Percentiles rank a stretch among this genome's conserved stretches.
Evolutionary conservation across 37 sponge, comb jelly and placozoan genomes (phyloP).

Genomic region (Cladorhizidae sp.): DNA sequence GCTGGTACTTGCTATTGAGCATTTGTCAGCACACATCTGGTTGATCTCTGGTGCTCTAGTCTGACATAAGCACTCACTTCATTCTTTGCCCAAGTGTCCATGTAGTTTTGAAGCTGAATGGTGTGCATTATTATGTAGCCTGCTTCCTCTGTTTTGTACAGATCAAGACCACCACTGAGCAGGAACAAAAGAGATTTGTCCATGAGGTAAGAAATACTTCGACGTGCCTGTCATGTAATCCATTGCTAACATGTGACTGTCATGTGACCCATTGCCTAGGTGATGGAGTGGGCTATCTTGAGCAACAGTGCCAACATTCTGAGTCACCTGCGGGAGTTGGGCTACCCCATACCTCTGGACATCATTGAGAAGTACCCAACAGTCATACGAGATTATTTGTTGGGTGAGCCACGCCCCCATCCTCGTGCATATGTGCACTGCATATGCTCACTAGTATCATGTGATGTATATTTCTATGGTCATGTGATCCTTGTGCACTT

Average conservation of each 20-base stretch:
- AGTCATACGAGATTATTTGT: conserved; percentile 34
- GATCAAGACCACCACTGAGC: conserved; percentile 49
- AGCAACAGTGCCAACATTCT: conserved; percentile 51
- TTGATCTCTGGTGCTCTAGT: no score
- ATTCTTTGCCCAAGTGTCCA: no score
- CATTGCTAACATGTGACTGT: not conserved
- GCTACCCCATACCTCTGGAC: conserved; percentile 53
- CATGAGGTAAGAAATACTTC: conserved; percentile 27
- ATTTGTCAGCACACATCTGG: no score
- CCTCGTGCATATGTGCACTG: no score
- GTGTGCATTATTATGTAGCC: no score
- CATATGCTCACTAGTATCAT: not conserved
- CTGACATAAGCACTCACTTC: no score
- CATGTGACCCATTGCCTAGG: conserved; percentile 20
- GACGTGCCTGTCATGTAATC: not conserved
- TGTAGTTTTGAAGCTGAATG: no score
- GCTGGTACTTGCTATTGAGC: no score
- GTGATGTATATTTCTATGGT: not conserved
- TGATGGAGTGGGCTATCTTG: conserved; percentile 64
- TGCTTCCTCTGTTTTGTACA: not conserved
- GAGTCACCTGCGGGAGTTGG: conserved; percentile 51
- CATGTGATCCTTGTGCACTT: not conserved
- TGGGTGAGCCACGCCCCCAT: conserved; percentile 1
- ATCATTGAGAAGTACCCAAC: conserved; percentile 33
- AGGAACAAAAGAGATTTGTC: conserved; percentile 46